These are phyloP conservation scores for Hypsibius dujardini DNA, from an alignment of 1,140 invertebrate genomes.

Conservation along the genomic window DNA sequence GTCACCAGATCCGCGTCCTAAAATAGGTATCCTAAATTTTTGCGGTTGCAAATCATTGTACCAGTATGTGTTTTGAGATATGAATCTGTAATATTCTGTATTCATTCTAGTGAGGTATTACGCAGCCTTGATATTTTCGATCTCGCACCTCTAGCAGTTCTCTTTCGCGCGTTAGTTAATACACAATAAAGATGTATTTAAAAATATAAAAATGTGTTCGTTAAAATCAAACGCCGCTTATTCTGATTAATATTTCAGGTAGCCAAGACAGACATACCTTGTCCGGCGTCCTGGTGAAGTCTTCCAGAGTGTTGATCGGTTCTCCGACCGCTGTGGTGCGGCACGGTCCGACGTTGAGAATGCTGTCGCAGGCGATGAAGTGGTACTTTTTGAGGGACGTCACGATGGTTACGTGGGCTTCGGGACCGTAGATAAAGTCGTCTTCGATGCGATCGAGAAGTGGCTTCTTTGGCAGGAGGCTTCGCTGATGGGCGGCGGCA, in stretches of 20 bases:
- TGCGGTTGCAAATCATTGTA: too few species aligned
- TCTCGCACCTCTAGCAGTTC: too few species aligned
- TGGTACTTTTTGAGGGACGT: slow-evolving; percentile 1
- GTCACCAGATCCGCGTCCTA: slow-evolving; percentile 76
- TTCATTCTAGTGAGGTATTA: too few species aligned
- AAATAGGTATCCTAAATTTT: too few species aligned
- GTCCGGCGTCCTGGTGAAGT: slow-evolving; percentile 29
- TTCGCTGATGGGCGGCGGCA: neutral
- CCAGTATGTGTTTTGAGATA: too few species aligned
- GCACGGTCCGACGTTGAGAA: slow-evolving; percentile 89
- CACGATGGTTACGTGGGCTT: neutral
- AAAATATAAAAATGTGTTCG: too few species aligned
- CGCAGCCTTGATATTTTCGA: too few species aligned
- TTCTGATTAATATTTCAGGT: too few species aligned
- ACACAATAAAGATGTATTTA: too few species aligned
- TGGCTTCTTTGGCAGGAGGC: neutral
- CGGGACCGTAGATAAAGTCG: slow-evolving; percentile 3
- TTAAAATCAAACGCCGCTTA: too few species aligned
- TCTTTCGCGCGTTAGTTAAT: too few species aligned
- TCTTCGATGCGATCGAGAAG: neutral
- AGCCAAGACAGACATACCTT: slow-evolving; percentile 21
- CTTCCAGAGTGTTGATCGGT: neutral
- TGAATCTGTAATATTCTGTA: too few species aligned
- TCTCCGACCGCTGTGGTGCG: slow-evolving; percentile 41
- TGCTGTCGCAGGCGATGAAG: slow-evolving; percentile 70